These are phyloP conservation scores for Rallus limicola DNA, from an alignment of 2,113 vertebrate species.

Conservation along the genomic window DNA sequence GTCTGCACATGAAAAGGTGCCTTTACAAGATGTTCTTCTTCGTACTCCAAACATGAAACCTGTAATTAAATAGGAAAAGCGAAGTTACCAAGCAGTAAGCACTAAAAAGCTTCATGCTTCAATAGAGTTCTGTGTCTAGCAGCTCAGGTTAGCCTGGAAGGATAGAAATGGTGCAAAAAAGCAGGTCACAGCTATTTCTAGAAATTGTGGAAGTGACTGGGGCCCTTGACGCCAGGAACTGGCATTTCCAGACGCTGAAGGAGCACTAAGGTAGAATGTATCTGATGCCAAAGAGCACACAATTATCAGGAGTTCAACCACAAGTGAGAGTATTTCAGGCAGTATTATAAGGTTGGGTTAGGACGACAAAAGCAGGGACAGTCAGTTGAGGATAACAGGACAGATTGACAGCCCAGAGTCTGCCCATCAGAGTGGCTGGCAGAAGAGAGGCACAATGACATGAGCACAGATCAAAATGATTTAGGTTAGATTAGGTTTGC, in stretches of 20 bases:
- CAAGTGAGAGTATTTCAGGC: constrained; percentile 24
- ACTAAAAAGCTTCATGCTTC: constrained; percentile 22
- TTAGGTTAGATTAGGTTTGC: not conserved
- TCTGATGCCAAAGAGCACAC: not conserved
- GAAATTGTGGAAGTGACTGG: constrained; percentile 42
- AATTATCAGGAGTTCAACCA: constrained; percentile 1
- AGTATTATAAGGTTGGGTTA: not conserved
- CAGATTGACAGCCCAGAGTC: not conserved
- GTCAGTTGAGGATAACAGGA: not conserved
- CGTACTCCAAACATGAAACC: constrained; percentile 35
- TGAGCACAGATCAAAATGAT: not conserved
- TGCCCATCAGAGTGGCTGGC: not conserved
- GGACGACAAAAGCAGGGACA: not conserved
- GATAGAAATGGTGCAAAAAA: constrained; percentile 33
- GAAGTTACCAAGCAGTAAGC: not conserved
- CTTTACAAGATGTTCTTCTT: constrained; percentile 57
- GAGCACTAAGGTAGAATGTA: not conserved
- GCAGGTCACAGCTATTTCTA: constrained; percentile 65
- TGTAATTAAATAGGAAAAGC: constrained; percentile 52
- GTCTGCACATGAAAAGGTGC: constrained; percentile 51
- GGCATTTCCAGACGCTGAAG: constrained; percentile 38
- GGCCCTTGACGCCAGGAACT: constrained; percentile 53
- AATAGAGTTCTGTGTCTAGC: constrained; percentile 52
- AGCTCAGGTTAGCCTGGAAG: not conserved
- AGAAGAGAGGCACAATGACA: not conserved